phyloP scores from a whole-genome alignment of 2,797 vertebrate genomes.

The Cyprinodon diabolis region DNA sequence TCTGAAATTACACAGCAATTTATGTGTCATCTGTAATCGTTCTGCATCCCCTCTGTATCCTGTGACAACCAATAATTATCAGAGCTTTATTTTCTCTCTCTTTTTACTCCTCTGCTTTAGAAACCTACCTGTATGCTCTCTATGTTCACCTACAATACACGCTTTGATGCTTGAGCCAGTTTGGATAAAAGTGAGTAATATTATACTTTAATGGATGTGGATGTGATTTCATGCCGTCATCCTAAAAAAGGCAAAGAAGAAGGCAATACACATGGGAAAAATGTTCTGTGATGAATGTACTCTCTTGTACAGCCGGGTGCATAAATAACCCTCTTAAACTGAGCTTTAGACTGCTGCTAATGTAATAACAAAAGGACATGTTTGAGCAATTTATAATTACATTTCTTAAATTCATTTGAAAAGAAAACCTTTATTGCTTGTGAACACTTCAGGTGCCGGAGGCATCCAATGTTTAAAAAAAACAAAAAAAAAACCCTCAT shows the following conservation, averaged over 20 bases:
- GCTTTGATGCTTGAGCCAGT: constrained; percentile 60
- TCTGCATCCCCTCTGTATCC: constrained; percentile 65
- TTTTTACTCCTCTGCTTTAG: constrained; percentile 43
- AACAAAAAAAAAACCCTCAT: neutral
- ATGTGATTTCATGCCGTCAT: constrained; percentile 41
- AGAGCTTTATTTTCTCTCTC: constrained; percentile 55
- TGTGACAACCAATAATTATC: constrained; percentile 81
- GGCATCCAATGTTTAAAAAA: neutral
- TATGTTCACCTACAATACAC: constrained; percentile 35
- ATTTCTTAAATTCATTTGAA: neutral
- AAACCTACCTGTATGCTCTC: constrained; percentile 66
- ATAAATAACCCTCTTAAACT: constrained; percentile 40
- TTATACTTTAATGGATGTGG: constrained; percentile 24
- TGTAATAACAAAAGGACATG: neutral
- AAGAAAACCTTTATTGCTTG: neutral
- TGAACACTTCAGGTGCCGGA: neutral
- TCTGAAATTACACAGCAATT: constrained; percentile 86
- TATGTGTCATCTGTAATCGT: constrained; percentile 82
- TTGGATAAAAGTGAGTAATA: constrained; percentile 39
- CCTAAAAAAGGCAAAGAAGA: constrained; percentile 12
- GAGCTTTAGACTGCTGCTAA: constrained; percentile 26
- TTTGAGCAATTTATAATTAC: neutral
- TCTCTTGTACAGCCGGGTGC: constrained; percentile 19
- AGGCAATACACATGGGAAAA: constrained; percentile 33
- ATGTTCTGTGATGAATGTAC: constrained; percentile 38